Base-by-base conservation (phyloP, 2,888 invertebrate species). In the Drosophila greeni region DNA sequence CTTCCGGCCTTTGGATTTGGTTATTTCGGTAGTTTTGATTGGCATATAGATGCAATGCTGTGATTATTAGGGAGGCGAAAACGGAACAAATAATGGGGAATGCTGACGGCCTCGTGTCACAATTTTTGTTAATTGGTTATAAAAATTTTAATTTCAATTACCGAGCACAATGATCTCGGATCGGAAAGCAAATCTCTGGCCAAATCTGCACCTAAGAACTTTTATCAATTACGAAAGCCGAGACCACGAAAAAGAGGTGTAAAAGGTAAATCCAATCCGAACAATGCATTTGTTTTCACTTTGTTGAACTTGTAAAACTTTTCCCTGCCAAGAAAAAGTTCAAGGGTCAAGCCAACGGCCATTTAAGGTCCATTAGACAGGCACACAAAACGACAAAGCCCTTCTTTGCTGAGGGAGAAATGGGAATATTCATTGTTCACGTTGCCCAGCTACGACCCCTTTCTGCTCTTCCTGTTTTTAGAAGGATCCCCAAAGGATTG, bases 361-460 rank as follows among this genome's bases (percentile, higher is more conserved):
- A 76, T 81, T 83, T 76, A 73, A 75, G 70, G 70, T 67, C 75
- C 73, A 74, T 85, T 82, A 76, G 67, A 72, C 61, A 59, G 53
- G 51, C 68, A 67, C 48, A 66, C 56, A 54, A 37, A 54, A 37
- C 39, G 54, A 56, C 52, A 62, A 58, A 59, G 37, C 39, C 36
- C 16, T 40, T 39, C 34, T 6, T 11, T n/a, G 18, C 34, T n/a
- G 20, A 23, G 37, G 39, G 29, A 20, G 47, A 36, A 64, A 42
- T 54, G 45, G 47, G 45, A 61, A 74, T 72, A 70, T 73, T 59
- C 72, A 72, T 73, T 69, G 76, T 76, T 70, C 60, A 47, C 58
- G 51, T 57, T 40, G 58, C 33, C 49, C 68, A 62, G 52, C 70
- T 55, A 66, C 51, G 61, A 29, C 65, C 29, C n/a, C 36, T n/a